These are phyloP conservation scores for Phacellophora camtschatica DNA, from an alignment of 30 jellyfish, hydroid and myxozoan species.

Conservation along the genomic window DNA sequence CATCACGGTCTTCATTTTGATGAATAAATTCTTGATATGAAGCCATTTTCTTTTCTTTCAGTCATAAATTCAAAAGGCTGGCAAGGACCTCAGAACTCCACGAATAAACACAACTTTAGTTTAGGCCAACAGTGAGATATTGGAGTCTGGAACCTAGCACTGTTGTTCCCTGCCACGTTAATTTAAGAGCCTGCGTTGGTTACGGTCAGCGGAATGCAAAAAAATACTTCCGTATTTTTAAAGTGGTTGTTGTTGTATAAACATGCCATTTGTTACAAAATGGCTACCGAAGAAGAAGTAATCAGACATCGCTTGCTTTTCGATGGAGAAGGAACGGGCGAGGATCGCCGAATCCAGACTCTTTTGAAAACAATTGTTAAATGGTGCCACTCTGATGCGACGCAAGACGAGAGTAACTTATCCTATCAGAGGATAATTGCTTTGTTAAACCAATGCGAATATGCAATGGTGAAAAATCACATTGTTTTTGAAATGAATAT, in stretches of 20 bases:
- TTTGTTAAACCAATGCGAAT: conserved; percentile 83
- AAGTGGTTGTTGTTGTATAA: too few relatives aligned
- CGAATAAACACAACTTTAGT: too few relatives aligned
- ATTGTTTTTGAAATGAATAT: conserved; percentile 79
- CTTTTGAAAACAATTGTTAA: conserved; percentile 79
- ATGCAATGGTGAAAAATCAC: conserved; percentile 82
- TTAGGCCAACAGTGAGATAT: conserved; percentile 38
- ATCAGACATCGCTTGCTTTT: conserved; percentile 76
- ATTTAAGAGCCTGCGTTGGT: background rate
- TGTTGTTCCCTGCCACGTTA: conserved; percentile 56
- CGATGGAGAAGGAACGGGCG: conserved; percentile 99
- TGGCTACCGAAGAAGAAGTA: conserved; percentile 82
- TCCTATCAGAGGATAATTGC: conserved; percentile 84
- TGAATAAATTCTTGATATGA: conserved; percentile 91
- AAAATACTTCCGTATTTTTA: too few relatives aligned
- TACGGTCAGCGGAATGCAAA: conserved; percentile 5
- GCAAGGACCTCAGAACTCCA: too few relatives aligned
- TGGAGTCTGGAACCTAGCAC: conserved; percentile 8
- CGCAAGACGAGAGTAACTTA: conserved; percentile 76
- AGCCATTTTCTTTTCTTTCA: conserved; percentile 49
- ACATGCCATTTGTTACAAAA: background rate
- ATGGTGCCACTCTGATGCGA: conserved; percentile 77
- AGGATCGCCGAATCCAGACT: conserved; percentile 90
- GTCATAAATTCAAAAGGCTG: too few relatives aligned
- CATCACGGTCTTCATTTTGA: conserved; percentile 99